Percentiles rank a stretch among this genome's conserved stretches.
Evolutionary conservation across 2,113 vertebrate genomes (phyloP).

Genomic region (Speoplatyrhinus poulsoni): DNA sequence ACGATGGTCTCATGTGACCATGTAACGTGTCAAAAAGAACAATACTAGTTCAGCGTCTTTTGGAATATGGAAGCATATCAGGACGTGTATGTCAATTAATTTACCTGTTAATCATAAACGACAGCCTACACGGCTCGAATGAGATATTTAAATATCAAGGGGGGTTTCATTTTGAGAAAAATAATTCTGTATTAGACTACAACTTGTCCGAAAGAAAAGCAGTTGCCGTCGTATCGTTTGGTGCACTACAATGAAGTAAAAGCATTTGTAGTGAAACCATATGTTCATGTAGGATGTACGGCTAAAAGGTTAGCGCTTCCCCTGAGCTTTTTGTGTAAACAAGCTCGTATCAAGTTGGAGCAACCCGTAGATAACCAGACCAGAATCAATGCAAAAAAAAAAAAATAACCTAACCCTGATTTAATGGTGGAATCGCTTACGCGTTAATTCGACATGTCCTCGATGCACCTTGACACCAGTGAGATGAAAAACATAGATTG

Average conservation of each 20-base stretch:
- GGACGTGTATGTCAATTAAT: background rate
- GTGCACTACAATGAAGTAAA: conserved; percentile 1
- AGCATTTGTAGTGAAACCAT: background rate
- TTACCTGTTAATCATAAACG: background rate
- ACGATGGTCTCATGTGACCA: too few species aligned
- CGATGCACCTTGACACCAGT: background rate
- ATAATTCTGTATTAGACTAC: background rate
- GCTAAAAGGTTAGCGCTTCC: conserved; percentile 1
- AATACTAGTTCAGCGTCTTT: background rate
- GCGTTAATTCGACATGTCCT: background rate
- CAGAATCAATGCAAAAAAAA: background rate
- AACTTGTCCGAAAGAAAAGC: too few species aligned
- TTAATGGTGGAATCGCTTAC: background rate
- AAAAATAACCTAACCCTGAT: background rate
- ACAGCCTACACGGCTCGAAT: background rate
- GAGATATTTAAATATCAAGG: background rate
- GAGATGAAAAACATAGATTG: conserved; percentile 4
- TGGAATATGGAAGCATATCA: background rate
- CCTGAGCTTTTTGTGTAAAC: conserved; percentile 24
- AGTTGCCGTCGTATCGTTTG: background rate
- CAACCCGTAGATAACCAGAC: background rate
- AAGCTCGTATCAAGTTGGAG: conserved; percentile 19
- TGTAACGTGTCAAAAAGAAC: background rate
- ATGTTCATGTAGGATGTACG: background rate
- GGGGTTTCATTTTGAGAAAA: background rate